These are phyloP conservation scores for Hycleus cichorii DNA, from an alignment of 1,140 invertebrate genomes.

Conservation along the genomic window DNA sequence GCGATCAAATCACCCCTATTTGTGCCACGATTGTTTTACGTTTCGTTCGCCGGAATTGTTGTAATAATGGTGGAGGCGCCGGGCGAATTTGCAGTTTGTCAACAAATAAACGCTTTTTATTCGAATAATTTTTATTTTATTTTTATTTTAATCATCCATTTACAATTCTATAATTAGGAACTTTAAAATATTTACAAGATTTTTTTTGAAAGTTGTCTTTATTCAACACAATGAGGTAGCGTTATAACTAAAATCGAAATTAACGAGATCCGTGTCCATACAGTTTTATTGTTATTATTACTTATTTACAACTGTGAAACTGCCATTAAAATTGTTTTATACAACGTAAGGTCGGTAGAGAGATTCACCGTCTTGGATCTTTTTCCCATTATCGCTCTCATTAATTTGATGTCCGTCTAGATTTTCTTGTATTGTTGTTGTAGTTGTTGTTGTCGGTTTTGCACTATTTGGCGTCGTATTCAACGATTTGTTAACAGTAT, in stretches of 20 bases:
- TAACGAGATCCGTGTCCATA: slow-evolving; percentile 8
- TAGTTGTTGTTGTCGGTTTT: slow-evolving; percentile 10
- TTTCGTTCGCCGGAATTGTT: slow-evolving; percentile 13
- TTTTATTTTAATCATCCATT: slow-evolving; percentile 7
- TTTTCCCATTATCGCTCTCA: slow-evolving; percentile 10
- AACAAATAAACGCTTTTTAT: background rate
- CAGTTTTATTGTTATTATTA: slow-evolving; percentile 11
- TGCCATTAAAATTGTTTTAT: slow-evolving; percentile 21
- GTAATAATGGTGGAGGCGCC: background rate
- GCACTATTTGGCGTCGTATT: slow-evolving; percentile 9
- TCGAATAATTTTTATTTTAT: slow-evolving; percentile 7
- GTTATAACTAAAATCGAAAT: slow-evolving; percentile 11
- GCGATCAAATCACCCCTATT: slow-evolving; percentile 28
- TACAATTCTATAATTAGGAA: slow-evolving; percentile 15
- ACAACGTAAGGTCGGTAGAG: slow-evolving; percentile 40
- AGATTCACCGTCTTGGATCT: slow-evolving; percentile 32
- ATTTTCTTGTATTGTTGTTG: background rate
- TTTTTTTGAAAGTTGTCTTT: slow-evolving; percentile 3
- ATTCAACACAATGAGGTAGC: slow-evolving; percentile 17
- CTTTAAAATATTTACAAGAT: slow-evolving; percentile 19
- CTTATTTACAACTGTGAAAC: slow-evolving; percentile 5
- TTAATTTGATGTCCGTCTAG: background rate
- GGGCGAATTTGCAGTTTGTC: background rate
- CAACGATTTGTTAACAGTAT: slow-evolving; percentile 13
- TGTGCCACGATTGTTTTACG: slow-evolving; percentile 31